Conservation (phyloP, 2,797 vertebrate species). For the Sciurus vulgaris region DNA sequence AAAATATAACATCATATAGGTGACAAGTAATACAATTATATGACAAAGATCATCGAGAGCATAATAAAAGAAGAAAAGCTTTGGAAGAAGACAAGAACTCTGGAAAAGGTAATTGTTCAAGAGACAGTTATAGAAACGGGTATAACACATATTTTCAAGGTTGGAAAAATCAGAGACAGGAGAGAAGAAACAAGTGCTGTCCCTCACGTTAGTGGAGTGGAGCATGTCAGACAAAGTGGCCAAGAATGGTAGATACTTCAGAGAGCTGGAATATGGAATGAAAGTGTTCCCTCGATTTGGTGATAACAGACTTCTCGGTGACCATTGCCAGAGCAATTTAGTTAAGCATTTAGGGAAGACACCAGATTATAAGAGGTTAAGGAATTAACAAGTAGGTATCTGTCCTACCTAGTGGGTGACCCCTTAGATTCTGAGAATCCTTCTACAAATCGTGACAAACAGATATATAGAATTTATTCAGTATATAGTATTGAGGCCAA, state of each 20-base stretch:
- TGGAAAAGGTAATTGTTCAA: not conserved
- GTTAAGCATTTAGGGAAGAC: not conserved
- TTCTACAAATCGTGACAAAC: not conserved
- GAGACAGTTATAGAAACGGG: not conserved
- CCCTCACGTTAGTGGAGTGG: not conserved
- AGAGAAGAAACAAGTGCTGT: not conserved
- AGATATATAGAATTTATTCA: not conserved
- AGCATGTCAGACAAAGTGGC: not conserved
- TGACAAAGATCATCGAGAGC: not conserved
- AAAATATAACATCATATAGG: not conserved
- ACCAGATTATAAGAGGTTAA: conserved; percentile 5
- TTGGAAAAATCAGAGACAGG: not conserved
- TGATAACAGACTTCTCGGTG: not conserved
- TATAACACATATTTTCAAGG: not conserved
- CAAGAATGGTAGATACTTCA: not conserved
- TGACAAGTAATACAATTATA: not conserved
- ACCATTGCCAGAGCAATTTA: not conserved
- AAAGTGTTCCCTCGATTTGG: not conserved
- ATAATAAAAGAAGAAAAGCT: not conserved
- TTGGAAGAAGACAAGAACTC: not conserved
- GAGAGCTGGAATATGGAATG: not conserved
- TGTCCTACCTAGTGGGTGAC: not conserved
- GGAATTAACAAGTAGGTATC: not conserved
- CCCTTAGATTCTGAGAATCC: not conserved
- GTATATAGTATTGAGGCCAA: not conserved